A percentile compares a stretch with the other conserved stretches of the same genome.
These are phyloP conservation scores for Conus canariensis DNA, from an alignment of 2,888 invertebrate species.

Conservation along the genomic window DNA sequence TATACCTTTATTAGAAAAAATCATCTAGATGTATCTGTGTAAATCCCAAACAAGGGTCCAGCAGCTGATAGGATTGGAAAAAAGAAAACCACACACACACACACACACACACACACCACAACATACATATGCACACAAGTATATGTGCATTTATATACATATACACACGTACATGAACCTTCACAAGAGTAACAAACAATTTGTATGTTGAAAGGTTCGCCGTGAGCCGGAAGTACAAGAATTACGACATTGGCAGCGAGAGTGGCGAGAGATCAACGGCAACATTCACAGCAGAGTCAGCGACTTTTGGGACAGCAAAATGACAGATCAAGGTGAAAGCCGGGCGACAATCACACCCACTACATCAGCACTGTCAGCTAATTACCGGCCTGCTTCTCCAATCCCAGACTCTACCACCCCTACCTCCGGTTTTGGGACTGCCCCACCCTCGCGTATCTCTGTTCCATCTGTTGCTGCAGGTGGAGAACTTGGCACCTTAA, in stretches of 20 bases:
- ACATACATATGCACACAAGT: background rate
- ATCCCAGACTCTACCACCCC: slow-evolving; percentile 34
- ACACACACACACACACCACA: slow-evolving; percentile 1
- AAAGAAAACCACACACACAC: background rate
- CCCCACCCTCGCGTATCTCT: slow-evolving; percentile 33
- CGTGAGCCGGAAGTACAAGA: slow-evolving; percentile 76
- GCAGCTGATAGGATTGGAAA: too few species aligned
- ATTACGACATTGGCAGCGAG: slow-evolving; percentile 77
- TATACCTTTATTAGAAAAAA: too few species aligned
- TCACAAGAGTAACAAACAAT: background rate
- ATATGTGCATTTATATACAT: background rate
- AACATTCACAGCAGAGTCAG: slow-evolving; percentile 72
- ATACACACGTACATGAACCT: background rate
- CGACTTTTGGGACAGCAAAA: slow-evolving; percentile 76
- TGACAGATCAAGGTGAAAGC: slow-evolving; percentile 56
- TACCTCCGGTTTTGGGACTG: slow-evolving; percentile 27
- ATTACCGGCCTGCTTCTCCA: slow-evolving; percentile 26
- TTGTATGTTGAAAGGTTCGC: slow-evolving; percentile 64
- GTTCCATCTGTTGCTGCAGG: background rate
- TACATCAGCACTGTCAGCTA: background rate
- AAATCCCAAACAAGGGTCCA: too few species aligned
- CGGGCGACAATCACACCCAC: background rate
- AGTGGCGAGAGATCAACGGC: slow-evolving; percentile 76
- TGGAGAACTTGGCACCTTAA: background rate
- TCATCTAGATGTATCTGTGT: too few species aligned